Base-by-base conservation (phyloP, 30 jellyfish, hydroid and myxozoan species). In the Aurelia sp. region DNA sequence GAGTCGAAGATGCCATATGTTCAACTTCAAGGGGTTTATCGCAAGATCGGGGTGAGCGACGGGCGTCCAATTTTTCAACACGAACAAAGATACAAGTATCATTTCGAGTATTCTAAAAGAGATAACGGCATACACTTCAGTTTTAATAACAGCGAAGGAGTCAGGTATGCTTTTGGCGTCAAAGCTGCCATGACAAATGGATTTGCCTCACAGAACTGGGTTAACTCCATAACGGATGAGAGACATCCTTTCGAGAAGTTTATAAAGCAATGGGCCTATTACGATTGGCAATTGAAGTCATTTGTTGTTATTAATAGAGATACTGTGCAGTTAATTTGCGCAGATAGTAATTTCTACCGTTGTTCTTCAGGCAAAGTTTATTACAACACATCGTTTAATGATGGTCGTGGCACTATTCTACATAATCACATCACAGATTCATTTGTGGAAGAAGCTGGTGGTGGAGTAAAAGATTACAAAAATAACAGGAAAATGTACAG, bases 401-500 rank as follows among this genome's bases (percentile, higher is more conserved):
- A 41, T 5, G 47, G 68, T 6, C 27, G 51, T 55, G 86, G 90
- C 13, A 15, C 62, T 23, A 61, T 27, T 16, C 13, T 66, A 16
- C 77, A 76, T 57, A 69, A 86, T 47, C 74, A 57, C 19, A 0
- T 65, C 16, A 55, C 60, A 12, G 96, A 86, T 44, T 68, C 68
- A 22, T 86, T 66, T 31, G 72, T 44, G 55, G 55, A 53, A 18
- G 73, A 51, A 20, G 1, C 59, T 35, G 19, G 48, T 35, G 96
- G 78, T 2, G 86, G 51, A 11, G 6, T 16, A 40, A 27, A 18
- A 4, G 50, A 48, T 48, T 44, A 52, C 81, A 66, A 74, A 35
- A 91, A 61, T 60, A n/a, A 18, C 81, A 52, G 96, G 62, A 91
- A 61, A 18, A 90, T 67, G 22, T 88, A 78, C 85, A 69, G 78